phyloP scores from a whole-genome alignment of 2,797 vertebrate species.

The Nannoperca obscura region DNA sequence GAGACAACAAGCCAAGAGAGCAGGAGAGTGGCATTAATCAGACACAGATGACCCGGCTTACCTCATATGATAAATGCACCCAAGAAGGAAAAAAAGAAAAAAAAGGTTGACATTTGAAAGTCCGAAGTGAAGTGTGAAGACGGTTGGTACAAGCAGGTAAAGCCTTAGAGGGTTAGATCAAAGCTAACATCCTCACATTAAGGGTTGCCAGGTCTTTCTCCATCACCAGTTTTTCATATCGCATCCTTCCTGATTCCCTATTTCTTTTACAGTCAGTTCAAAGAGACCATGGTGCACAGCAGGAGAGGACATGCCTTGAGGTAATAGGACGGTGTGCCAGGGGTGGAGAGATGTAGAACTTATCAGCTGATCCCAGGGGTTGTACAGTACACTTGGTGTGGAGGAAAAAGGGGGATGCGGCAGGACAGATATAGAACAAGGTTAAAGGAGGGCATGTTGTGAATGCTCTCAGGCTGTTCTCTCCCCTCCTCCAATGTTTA shows the following conservation, averaged over 20 bases:
- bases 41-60: conserved; percentile 56
- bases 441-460: conserved; percentile 64
- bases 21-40: conserved; percentile 59
- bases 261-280: conserved; percentile 32
- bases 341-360: conserved; percentile 39
- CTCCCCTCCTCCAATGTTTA: conserved; percentile 53
- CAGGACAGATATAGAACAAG: conserved; percentile 71
- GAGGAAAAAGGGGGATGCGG: conserved; percentile 49
- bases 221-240: conserved; percentile 1
- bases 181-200: conserved; percentile 18
- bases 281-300: conserved; percentile 32
- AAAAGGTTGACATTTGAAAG: conserved; percentile 56
- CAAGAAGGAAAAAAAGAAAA: conserved; percentile 2
- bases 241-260: neutral
- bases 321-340: conserved; percentile 60
- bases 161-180: conserved; percentile 39
- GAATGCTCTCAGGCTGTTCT: conserved; percentile 54
- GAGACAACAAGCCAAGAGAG: conserved; percentile 37
- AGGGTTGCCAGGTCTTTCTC: conserved; percentile 21
- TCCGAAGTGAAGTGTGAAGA: conserved; percentile 28
- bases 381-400: conserved; percentile 45
- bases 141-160: conserved; percentile 8
- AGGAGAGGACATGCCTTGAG: conserved; percentile 50
- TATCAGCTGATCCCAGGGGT: conserved; percentile 64
- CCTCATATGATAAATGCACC: conserved; percentile 39